Evolutionary conservation across 2,888 invertebrate species (phyloP).

Genomic region (Netelia melanura): DNA sequence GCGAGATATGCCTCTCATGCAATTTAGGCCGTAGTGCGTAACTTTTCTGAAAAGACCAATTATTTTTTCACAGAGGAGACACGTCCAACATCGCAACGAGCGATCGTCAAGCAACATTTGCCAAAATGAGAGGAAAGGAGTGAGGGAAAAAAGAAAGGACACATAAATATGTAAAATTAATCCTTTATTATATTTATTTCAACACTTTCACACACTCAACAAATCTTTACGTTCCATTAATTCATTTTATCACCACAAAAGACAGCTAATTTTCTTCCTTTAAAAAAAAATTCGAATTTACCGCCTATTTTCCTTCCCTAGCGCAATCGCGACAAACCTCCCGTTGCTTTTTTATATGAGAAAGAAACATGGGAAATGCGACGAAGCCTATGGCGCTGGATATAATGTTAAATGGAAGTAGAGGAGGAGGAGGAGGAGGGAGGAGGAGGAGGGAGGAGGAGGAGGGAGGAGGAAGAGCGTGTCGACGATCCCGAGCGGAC

Average conservation of each 20-base stretch:
- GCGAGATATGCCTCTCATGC: slow-evolving; percentile 47
- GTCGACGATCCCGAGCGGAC: not conserved
- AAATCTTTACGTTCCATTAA: too few relatives aligned
- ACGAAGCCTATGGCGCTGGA: not conserved
- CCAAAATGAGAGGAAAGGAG: slow-evolving; percentile 36
- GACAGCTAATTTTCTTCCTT: too few relatives aligned
- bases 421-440: not conserved
- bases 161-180: slow-evolving; percentile 1
- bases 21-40: slow-evolving; percentile 8
- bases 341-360: too few relatives aligned
- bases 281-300: too few relatives aligned
- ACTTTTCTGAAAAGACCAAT: slow-evolving; percentile 46
- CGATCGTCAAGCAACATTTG: slow-evolving; percentile 32
- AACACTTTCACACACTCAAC: too few relatives aligned
- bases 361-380: too few relatives aligned
- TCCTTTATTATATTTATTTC: too few relatives aligned
- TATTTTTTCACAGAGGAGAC: slow-evolving; percentile 28
- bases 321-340: too few relatives aligned
- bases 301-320: too few relatives aligned
- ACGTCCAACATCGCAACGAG: not conserved
- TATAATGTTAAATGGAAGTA: not conserved
- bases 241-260: too few relatives aligned
- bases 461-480: not conserved
- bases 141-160: slow-evolving; percentile 20
- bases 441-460: not conserved